phyloP scores from a whole-genome alignment of 2,797 vertebrate species.

The Labroides dimidiatus region DNA sequence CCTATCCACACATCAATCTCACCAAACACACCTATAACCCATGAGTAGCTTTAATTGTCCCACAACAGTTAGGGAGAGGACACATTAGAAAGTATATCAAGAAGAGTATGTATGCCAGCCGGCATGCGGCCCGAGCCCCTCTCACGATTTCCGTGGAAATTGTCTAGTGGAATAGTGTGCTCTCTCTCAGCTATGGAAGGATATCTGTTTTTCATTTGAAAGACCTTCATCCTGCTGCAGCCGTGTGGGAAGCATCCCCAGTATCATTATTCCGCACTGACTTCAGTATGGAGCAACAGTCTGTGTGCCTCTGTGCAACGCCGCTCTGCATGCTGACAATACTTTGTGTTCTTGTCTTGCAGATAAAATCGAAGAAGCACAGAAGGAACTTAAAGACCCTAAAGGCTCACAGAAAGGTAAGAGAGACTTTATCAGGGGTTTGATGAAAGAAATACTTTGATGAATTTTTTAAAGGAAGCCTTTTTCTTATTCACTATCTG shows the following conservation, averaged over 20 bases:
- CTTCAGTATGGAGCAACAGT: constrained; percentile 19
- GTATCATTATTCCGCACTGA: constrained; percentile 52
- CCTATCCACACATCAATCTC: too few relatives aligned
- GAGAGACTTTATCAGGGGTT: constrained; percentile 6
- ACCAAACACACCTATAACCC: too few relatives aligned
- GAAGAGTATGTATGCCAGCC: too few relatives aligned
- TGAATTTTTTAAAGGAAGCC: neutral
- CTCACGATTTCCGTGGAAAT: too few relatives aligned
- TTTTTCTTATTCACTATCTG: constrained; percentile 1
- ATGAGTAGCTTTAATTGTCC: too few relatives aligned
- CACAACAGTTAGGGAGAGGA: too few relatives aligned
- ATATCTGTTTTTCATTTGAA: constrained; percentile 73
- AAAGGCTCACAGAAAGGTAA: constrained; percentile 94
- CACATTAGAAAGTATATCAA: too few relatives aligned
- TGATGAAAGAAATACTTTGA: neutral
- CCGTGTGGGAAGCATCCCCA: constrained; percentile 67
- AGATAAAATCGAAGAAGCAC: constrained; percentile 99
- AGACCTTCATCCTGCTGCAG: constrained; percentile 53
- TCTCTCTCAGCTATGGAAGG: constrained; percentile 62
- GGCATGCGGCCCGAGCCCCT: too few relatives aligned
- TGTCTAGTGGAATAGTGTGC: constrained; percentile 49
- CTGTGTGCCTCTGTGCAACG: constrained; percentile 7
- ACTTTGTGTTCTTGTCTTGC: constrained; percentile 75
- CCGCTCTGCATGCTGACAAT: constrained; percentile 32
- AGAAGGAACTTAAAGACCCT: constrained; percentile 96